Evolutionary conservation across 2,888 invertebrate genomes (phyloP).

Genomic region (Oligia fasciuncula): DNA sequence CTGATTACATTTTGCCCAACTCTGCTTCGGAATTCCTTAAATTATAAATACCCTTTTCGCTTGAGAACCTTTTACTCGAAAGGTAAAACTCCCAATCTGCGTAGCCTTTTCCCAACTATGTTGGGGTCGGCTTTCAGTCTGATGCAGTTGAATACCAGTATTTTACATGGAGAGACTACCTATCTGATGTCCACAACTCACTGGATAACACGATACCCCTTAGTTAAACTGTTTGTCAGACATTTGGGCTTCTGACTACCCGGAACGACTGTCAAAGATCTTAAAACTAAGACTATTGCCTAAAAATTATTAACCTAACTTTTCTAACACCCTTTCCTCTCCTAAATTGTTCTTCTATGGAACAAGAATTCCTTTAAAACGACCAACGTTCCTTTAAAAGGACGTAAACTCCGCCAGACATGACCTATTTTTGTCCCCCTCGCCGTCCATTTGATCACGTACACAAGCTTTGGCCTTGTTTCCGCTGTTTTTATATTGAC

Average conservation of each 20-base stretch:
- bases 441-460: conserved; percentile 12
- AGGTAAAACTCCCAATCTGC: not conserved
- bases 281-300: not conserved
- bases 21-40: not conserved
- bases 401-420: conserved; percentile 1
- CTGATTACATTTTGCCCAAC: no score
- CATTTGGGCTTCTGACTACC: not conserved
- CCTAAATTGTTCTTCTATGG: not conserved
- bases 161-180: not conserved
- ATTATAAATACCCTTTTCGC: not conserved
- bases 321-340: not conserved
- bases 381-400: conserved; percentile 13
- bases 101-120: not conserved
- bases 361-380: conserved; percentile 2
- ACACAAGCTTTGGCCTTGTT: conserved; percentile 33
- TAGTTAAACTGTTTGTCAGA: not conserved
- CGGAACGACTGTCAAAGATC: not conserved
- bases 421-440: conserved; percentile 49
- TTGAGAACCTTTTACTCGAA: not conserved
- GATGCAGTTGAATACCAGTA: not conserved
- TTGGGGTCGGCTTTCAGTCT: not conserved
- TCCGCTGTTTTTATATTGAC: conserved; percentile 26
- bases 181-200: not conserved
- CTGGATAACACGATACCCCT: not conserved
- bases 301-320: not conserved